Evolutionary conservation across 1,140 invertebrate genomes (phyloP).

Genomic region (Bombyx mandarina): DNA sequence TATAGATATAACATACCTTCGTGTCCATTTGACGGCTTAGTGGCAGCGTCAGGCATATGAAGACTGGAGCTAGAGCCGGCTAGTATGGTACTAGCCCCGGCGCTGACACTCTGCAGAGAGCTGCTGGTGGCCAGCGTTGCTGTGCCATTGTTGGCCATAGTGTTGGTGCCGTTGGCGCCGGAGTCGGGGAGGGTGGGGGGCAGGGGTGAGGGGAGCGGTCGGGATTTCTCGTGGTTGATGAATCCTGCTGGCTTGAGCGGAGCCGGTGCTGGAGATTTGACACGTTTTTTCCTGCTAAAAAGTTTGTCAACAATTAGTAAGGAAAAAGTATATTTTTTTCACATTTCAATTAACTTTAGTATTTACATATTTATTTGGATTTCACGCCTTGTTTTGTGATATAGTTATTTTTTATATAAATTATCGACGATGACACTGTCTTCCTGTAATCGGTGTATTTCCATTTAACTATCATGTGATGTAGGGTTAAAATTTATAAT

Average conservation of each 20-base stretch:
- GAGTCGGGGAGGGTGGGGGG: conserved; percentile 1
- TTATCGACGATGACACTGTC: too few species aligned
- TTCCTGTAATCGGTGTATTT: too few species aligned
- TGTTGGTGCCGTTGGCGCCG: not conserved
- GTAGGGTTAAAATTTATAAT: too few species aligned
- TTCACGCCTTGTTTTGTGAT: too few species aligned
- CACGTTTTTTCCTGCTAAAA: conserved; percentile 1
- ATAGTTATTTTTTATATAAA: too few species aligned
- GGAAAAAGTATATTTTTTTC: too few species aligned
- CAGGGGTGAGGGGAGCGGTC: not conserved
- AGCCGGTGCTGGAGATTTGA: not conserved
- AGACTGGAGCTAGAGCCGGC: conserved; percentile 60
- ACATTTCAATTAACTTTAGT: too few species aligned
- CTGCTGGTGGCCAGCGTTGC: conserved; percentile 10
- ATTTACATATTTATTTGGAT: too few species aligned
- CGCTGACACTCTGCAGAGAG: conserved; percentile 68
- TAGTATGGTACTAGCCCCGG: conserved; percentile 67
- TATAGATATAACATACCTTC: too few species aligned
- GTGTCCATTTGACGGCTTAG: conserved; percentile 5
- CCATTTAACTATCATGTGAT: too few species aligned
- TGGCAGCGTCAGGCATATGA: conserved; percentile 28
- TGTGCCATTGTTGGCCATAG: not conserved
- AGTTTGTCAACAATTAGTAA: not conserved
- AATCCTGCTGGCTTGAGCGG: conserved; percentile 27
- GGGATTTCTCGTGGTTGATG: conserved; percentile 50